phyloP scores from a whole-genome alignment of 1,140 invertebrate genomes.

The Drosophila persimilis region DNA sequence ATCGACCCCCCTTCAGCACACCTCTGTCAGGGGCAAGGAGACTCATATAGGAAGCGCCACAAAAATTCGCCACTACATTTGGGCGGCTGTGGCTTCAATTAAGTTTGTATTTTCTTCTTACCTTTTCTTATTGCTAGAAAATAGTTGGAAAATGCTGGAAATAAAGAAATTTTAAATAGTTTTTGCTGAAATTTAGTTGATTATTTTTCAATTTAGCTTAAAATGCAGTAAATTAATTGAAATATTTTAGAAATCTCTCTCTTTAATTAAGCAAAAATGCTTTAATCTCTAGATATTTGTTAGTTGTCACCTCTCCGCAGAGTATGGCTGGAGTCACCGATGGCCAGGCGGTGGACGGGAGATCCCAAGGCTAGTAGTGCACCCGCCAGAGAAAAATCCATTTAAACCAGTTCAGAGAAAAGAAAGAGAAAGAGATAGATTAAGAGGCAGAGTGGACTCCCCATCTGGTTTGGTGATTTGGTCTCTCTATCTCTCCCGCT shows the following conservation, averaged over 20 bases:
- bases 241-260: no score
- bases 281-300: no score
- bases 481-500: no score
- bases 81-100: slow-evolving; percentile 6
- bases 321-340: no score
- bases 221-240: no score
- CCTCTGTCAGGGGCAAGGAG: not conserved
- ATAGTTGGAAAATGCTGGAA: no score
- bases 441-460: not conserved
- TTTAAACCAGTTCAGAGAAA: slow-evolving; percentile 61
- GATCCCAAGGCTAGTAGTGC: slow-evolving; percentile 43
- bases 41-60: slow-evolving; percentile 10
- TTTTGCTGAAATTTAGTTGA: no score
- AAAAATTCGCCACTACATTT: not conserved
- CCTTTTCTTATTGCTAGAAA: no score
- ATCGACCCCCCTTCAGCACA: not conserved
- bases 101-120: not conserved
- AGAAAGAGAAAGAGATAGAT: not conserved
- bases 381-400: slow-evolving; percentile 14
- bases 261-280: no score
- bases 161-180: no score
- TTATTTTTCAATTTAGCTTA: no score
- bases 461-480: slow-evolving; percentile 5
- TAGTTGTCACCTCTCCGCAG: no score
- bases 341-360: not conserved